A percentile compares a stretch with the other conserved stretches of the same genome.
Evolutionary conservation across 2,888 invertebrate genomes (phyloP).

Genomic region (Drosophila kambysellisi): DNA sequence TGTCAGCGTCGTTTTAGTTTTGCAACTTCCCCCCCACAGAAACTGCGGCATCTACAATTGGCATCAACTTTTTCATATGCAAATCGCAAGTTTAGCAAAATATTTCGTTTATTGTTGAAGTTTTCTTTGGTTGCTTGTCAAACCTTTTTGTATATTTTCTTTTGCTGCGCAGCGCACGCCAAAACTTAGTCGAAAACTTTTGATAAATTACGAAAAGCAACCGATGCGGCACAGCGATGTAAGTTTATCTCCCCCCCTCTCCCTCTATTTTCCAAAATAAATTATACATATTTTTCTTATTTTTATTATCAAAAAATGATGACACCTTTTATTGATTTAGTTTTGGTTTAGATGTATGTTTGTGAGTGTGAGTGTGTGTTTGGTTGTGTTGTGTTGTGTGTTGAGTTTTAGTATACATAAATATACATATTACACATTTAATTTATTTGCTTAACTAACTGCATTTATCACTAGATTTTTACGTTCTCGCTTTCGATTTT

Average conservation of each 20-base stretch:
- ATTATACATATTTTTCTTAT: conserved; percentile 7
- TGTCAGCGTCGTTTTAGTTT: conserved; percentile 52
- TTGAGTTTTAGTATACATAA: conserved; percentile 33
- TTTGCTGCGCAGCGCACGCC: conserved; percentile 4
- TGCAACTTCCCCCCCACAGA: conserved; percentile 23
- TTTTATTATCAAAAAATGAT: conserved; percentile 77
- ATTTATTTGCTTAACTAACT: conserved; percentile 67
- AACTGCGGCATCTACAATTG: conserved; percentile 61
- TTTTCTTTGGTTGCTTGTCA: conserved; percentile 73
- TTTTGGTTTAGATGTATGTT: conserved; percentile 35
- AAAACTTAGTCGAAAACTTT: conserved; percentile 54
- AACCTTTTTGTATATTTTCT: conserved; percentile 52
- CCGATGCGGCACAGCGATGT: conserved; percentile 25
- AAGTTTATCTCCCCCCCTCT: conserved; percentile 37
- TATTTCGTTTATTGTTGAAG: conserved; percentile 82
- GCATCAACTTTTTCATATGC: conserved; percentile 81
- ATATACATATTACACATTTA: conserved; percentile 58
- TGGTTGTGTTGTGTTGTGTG: conserved; percentile 22
- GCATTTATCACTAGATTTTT: conserved; percentile 77
- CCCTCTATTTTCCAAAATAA: conserved; percentile 21
- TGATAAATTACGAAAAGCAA: conserved; percentile 73
- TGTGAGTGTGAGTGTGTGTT: conserved; percentile 27
- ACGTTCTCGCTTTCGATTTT: conserved; percentile 71
- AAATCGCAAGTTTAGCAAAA: conserved; percentile 82
- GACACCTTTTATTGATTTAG: conserved; percentile 81